These are phyloP conservation scores for Cataglyphis albicans DNA, from an alignment of 2,888 invertebrate species.

Conservation along the genomic window DNA sequence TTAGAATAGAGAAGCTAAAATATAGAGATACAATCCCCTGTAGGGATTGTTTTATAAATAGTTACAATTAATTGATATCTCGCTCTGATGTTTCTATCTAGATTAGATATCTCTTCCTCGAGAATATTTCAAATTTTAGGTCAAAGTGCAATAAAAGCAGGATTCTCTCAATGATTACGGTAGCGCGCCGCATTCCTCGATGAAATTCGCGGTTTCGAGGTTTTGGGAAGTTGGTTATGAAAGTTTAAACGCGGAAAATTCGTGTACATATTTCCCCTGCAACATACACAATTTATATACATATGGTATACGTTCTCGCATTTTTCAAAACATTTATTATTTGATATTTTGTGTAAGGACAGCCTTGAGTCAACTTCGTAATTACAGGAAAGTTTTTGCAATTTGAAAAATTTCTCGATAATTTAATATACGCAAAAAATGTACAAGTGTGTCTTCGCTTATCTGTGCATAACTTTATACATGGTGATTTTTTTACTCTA, in stretches of 20 bases:
- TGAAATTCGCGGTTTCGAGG: neutral
- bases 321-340: neutral
- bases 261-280: neutral
- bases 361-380: neutral
- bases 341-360: neutral
- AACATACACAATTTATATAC: neutral
- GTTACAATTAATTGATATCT: neutral
- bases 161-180: neutral
- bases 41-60: neutral
- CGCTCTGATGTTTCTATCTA: neutral
- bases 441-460: neutral
- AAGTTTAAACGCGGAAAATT: constrained; percentile 5
- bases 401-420: neutral
- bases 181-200: neutral
- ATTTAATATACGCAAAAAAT: neutral
- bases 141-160: neutral
- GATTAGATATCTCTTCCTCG: neutral
- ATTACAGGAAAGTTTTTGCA: neutral
- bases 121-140: constrained; percentile 9
- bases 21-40: neutral
- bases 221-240: neutral
- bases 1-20: neutral
- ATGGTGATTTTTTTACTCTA: neutral
- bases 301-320: neutral
- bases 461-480: neutral